These are phyloP conservation scores for Saxidomus purpurata DNA, from an alignment of 1,140 invertebrate species.

Conservation along the genomic window DNA sequence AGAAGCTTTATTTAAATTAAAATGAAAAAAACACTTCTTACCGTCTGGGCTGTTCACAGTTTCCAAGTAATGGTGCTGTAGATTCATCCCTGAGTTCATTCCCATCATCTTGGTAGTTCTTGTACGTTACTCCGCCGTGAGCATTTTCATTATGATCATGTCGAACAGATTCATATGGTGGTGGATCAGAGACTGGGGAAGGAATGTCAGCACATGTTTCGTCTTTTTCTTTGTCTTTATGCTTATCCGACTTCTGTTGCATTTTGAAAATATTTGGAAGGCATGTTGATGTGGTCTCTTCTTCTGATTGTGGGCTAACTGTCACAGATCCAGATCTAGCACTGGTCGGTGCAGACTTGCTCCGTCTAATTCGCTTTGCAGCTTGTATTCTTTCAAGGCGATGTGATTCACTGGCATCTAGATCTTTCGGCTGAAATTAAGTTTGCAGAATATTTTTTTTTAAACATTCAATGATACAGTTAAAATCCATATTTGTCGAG, in stretches of 20 bases:
- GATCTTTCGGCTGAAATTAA: constrained; percentile 80
- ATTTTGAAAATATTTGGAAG: constrained; percentile 82
- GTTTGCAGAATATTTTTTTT: background rate
- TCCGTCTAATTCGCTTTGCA: constrained; percentile 79
- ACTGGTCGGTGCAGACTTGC: constrained; percentile 79
- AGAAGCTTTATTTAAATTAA: too few species aligned
- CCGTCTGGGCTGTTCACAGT: constrained; percentile 64
- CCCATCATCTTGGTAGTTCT: constrained; percentile 72
- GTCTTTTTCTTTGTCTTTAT: constrained; percentile 76
- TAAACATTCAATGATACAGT: background rate
- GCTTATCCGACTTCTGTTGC: constrained; percentile 78
- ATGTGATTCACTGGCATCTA: constrained; percentile 81
- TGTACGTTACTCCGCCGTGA: constrained; percentile 54
- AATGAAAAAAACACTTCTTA: too few species aligned
- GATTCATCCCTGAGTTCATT: constrained; percentile 76
- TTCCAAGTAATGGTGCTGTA: constrained; percentile 76
- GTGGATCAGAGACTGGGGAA: constrained; percentile 79
- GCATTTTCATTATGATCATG: constrained; percentile 60
- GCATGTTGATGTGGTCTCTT: constrained; percentile 76
- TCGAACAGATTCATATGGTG: constrained; percentile 74
- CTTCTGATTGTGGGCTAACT: constrained; percentile 67
- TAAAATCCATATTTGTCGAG: constrained; percentile 29
- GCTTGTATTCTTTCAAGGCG: constrained; percentile 81
- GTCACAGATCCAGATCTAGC: constrained; percentile 69
- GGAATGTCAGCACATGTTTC: constrained; percentile 74